These are phyloP conservation scores for Dendrolimus punctatus DNA, from an alignment of 1,140 invertebrate genomes.

Conservation along the genomic window DNA sequence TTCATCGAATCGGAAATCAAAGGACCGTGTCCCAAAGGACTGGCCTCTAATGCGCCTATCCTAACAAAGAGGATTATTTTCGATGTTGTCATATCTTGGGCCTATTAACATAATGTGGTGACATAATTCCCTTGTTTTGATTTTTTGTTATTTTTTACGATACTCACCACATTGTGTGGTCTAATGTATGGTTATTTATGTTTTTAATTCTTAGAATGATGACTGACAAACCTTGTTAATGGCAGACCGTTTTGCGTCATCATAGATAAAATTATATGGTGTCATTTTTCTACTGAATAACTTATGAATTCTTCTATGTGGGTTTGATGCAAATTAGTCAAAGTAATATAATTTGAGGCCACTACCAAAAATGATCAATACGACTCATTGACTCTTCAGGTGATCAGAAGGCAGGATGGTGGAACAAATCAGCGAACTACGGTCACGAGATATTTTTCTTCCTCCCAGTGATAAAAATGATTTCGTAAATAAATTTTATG, in stretches of 20 bases:
- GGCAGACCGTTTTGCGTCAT: slow-evolving; percentile 19
- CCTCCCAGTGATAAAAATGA: too few species aligned
- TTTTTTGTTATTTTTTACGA: slow-evolving; percentile 37
- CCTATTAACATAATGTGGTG: slow-evolving; percentile 58
- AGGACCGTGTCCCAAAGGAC: slow-evolving; percentile 43
- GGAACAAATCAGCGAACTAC: too few species aligned
- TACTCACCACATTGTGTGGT: slow-evolving; percentile 40
- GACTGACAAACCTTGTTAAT: slow-evolving; percentile 13
- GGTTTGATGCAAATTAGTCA: too few species aligned
- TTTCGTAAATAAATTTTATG: too few species aligned
- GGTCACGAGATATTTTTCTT: too few species aligned
- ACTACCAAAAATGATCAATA: too few species aligned
- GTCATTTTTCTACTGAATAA: slow-evolving; percentile 12
- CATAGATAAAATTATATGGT: slow-evolving; percentile 21
- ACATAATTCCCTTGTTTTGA: slow-evolving; percentile 38
- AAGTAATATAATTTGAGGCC: too few species aligned
- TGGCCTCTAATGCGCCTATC: slow-evolving; percentile 44
- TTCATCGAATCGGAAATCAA: slow-evolving; percentile 63
- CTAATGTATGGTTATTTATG: slow-evolving; percentile 19
- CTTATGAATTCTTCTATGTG: too few species aligned
- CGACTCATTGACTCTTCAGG: too few species aligned
- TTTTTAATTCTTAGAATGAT: slow-evolving; percentile 24
- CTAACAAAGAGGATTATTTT: slow-evolving; percentile 62
- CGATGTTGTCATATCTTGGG: slow-evolving; percentile 53
- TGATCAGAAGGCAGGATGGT: too few species aligned